These are phyloP conservation scores for Spondyliosoma cantharus DNA, from an alignment of 2,797 vertebrate genomes.

Conservation along the genomic window DNA sequence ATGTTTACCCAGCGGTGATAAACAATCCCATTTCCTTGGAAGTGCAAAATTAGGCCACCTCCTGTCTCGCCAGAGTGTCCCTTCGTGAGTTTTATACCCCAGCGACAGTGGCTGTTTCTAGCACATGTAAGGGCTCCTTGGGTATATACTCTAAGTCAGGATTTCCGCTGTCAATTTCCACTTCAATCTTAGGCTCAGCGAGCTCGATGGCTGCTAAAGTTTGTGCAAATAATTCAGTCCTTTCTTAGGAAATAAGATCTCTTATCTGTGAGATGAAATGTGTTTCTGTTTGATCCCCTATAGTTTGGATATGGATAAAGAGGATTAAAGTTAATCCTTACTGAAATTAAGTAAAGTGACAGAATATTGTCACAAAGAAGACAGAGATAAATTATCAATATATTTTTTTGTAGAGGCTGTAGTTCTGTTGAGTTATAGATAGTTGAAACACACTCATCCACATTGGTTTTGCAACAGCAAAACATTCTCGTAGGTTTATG, in stretches of 20 bases:
- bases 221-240: constrained; percentile 20
- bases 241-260: constrained; percentile 22
- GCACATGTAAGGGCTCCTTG: constrained; percentile 32
- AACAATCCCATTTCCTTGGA: constrained; percentile 79
- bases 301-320: constrained; percentile 38
- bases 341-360: constrained; percentile 20
- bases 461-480: not conserved
- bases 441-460: not conserved
- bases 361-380: constrained; percentile 8
- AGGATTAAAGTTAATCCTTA: constrained; percentile 11
- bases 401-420: no score
- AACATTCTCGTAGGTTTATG: not conserved
- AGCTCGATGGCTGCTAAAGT: not conserved
- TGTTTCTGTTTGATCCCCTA: constrained; percentile 17
- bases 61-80: constrained; percentile 69
- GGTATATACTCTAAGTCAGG: constrained; percentile 30
- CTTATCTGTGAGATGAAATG: constrained; percentile 28
- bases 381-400: not conserved
- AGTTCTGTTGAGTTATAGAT: not conserved
- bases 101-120: constrained; percentile 12
- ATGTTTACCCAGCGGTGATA: constrained; percentile 78
- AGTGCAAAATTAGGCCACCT: constrained; percentile 74
- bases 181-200: constrained; percentile 4
- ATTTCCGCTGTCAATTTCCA: constrained; percentile 41
- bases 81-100: constrained; percentile 40